A percentile compares a stretch with the other conserved stretches of the same genome.
These are phyloP conservation scores for Moxostoma hubbsi DNA, from an alignment of 2,797 vertebrate genomes.

Conservation along the genomic window DNA sequence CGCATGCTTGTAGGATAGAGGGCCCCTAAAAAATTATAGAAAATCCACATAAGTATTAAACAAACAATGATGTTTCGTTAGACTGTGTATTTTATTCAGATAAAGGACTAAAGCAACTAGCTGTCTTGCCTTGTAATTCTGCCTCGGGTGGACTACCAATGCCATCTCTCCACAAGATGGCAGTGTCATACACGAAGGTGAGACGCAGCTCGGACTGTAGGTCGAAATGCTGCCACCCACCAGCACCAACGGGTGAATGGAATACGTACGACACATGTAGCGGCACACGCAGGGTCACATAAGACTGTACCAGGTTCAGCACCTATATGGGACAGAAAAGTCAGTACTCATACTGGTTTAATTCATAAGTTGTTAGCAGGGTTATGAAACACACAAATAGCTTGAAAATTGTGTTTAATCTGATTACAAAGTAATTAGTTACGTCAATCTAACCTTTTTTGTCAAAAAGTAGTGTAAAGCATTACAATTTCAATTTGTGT, in stretches of 20 bases:
- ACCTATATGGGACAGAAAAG: constrained; percentile 74
- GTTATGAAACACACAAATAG: too few relatives aligned
- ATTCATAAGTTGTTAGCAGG: too few relatives aligned
- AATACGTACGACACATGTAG: constrained; percentile 94
- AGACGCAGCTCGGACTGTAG: constrained; percentile 91
- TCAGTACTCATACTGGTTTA: neutral
- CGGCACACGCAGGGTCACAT: constrained; percentile 91
- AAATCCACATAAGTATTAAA: neutral
- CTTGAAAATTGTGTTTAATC: too few relatives aligned
- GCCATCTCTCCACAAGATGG: constrained; percentile 93
- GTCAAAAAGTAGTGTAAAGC: too few relatives aligned
- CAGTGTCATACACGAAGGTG: constrained; percentile 96
- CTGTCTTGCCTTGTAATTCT: constrained; percentile 85
- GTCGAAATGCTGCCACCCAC: constrained; percentile 97
- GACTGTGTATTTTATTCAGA: neutral
- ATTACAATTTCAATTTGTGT: too few relatives aligned
- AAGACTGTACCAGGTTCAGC: constrained; percentile 93
- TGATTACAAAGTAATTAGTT: too few relatives aligned
- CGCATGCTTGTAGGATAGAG: constrained; percentile 95
- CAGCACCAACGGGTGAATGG: constrained; percentile 86
- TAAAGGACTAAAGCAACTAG: neutral
- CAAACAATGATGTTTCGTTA: neutral
- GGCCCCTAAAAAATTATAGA: constrained; percentile 75
- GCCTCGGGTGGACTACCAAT: constrained; percentile 91
- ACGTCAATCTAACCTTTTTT: too few relatives aligned